Base-by-base conservation (phyloP, 2,888 invertebrate species). In the Melieria crassipennis region DNA sequence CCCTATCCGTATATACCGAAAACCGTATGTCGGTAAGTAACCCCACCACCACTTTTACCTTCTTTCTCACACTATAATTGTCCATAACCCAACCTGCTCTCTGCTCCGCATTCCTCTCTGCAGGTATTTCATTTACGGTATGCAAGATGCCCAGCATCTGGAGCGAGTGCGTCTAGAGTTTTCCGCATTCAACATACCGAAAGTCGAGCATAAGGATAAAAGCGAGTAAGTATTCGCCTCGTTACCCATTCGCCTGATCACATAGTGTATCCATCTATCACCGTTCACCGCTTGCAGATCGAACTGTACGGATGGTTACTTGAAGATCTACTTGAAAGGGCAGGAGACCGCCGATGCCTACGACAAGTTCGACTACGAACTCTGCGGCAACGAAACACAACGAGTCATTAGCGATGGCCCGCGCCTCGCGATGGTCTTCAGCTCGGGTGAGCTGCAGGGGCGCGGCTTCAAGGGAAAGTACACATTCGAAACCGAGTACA, bases 111-210 rank as follows among this genome's bases (percentile, higher is more conserved):
- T 4, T 63, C 1, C 56, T 47, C 42, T 48, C 45, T 50, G 1
- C 47, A 91, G 91, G 89, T 98, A 98, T 90, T 98, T 97, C 90
- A 94, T 99, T 88, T 98, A 98, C 88, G 98, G 98, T 82, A 94
- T 99, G 91, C 97, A 98, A 89, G 98, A 99, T 89, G 92, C 94
- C 76, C 97, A 98, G 87, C 94, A 97, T 88, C 91, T 98, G 86
- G 98, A 99, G 88, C 91, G 97, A 84, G 97, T 98, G 76, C 92
- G 93, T 78, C 89, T 98, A 79, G 93, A 94, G 83, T 98, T 98
- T 87, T 90, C 91, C 77, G 91, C 92, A 86, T 97, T 98, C 89
- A 93, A 94, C 86, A 96, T 98, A 88, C 95, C 97, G 66, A 94
- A 93, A 87, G 92, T 92, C 78, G 87, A 87, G 78, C 82, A 85